These are phyloP conservation scores for Dicyrtomina minuta DNA, from an alignment of 2,888 invertebrate species.

Conservation along the genomic window DNA sequence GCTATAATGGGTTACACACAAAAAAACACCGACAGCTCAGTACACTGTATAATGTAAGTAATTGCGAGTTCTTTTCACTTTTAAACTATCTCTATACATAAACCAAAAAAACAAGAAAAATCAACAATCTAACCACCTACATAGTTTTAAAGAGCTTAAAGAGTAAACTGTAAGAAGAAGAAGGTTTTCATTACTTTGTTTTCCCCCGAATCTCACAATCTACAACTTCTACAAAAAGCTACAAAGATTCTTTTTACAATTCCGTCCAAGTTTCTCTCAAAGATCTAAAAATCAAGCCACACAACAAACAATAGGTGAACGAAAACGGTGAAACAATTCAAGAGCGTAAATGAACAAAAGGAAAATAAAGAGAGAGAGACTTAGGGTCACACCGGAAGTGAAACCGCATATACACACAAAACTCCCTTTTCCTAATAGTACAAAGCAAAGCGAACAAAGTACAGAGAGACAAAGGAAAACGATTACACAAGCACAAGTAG, in stretches of 20 bases:
- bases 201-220: not conserved
- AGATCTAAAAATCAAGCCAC: conserved; percentile 40
- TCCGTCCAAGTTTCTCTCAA: not conserved
- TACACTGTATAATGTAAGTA: no score
- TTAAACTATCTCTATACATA: no score
- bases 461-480: not conserved
- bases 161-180: not conserved
- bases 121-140: conserved; percentile 45
- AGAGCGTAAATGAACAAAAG: no score
- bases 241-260: no score
- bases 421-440: not conserved
- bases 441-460: not conserved
- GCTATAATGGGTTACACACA: conserved; percentile 61
- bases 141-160: conserved; percentile 58
- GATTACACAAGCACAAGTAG: not conserved
- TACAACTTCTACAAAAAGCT: no score
- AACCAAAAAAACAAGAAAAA: conserved; percentile 1
- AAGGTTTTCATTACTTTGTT: conserved; percentile 1
- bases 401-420: not conserved
- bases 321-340: no score
- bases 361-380: conserved; percentile 1
- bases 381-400: not conserved
- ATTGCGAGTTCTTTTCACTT: no score
- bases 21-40: no score
- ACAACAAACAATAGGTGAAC: conserved; percentile 7